Conservation (phyloP, 2,797 vertebrate genomes). For the Denticeps clupeoides region DNA sequence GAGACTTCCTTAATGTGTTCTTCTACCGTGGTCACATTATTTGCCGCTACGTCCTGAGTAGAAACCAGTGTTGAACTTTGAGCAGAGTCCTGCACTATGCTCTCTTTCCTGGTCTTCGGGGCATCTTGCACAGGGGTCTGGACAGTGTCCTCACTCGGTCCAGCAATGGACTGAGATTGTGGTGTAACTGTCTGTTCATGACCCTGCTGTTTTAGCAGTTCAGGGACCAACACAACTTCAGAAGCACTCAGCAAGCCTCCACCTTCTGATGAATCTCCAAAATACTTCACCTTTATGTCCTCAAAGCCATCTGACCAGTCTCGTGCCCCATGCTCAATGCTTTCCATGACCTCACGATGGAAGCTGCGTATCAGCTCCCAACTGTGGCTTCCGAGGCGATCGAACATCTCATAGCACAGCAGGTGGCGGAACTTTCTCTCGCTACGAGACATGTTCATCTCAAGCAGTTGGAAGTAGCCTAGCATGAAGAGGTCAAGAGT, state of each 20-base stretch:
- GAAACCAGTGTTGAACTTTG: background rate
- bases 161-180: slow-evolving; percentile 28
- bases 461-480: slow-evolving; percentile 92
- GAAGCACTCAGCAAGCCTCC: slow-evolving; percentile 46
- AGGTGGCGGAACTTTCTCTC: slow-evolving; percentile 91
- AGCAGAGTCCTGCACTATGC: background rate
- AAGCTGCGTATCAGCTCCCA: slow-evolving; percentile 84
- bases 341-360: slow-evolving; percentile 79
- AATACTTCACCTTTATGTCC: slow-evolving; percentile 78
- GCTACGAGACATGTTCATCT: slow-evolving; percentile 82
- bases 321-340: slow-evolving; percentile 69
- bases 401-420: slow-evolving; percentile 96
- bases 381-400: slow-evolving; percentile 78
- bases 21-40: background rate
- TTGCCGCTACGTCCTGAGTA: background rate
- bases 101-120: slow-evolving; percentile 1
- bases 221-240: slow-evolving; percentile 43
- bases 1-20: background rate
- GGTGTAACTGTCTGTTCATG: slow-evolving; percentile 6
- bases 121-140: background rate
- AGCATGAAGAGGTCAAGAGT: slow-evolving; percentile 96
- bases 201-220: slow-evolving; percentile 26
- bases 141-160: slow-evolving; percentile 14
- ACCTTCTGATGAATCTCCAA: slow-evolving; percentile 57
- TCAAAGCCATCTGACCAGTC: slow-evolving; percentile 83